A percentile compares a stretch with the other conserved stretches of the same genome.
phyloP scores from a whole-genome alignment of 2,888 invertebrate species.

The Andrena fulva region DNA sequence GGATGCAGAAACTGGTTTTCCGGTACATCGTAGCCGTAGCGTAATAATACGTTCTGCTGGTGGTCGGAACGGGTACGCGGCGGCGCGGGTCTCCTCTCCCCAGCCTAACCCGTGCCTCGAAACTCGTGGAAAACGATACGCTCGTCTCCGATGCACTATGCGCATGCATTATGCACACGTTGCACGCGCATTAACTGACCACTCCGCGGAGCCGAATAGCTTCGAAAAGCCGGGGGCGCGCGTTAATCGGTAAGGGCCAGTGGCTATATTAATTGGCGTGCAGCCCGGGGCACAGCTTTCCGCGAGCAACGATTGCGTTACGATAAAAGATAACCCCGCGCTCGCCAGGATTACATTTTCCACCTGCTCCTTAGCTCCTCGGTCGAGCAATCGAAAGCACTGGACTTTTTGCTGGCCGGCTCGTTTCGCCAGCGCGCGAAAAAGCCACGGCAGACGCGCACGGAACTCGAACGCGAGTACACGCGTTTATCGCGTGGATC shows the following conservation, averaged over 20 bases:
- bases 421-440: constrained; percentile 6
- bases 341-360: not conserved
- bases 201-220: not conserved
- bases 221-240: no score
- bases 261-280: not conserved
- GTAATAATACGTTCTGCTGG: constrained; percentile 42
- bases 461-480: constrained; percentile 26
- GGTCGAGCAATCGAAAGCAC: not conserved
- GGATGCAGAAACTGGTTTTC: constrained; percentile 57
- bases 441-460: constrained; percentile 1
- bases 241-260: not conserved
- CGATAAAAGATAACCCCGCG: constrained; percentile 22
- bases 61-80: constrained; percentile 31
- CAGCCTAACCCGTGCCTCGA: constrained; percentile 6
- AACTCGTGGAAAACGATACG: constrained; percentile 33
- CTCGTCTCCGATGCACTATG: not conserved
- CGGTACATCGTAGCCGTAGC: constrained; percentile 39
- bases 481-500: constrained; percentile 55
- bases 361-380: not conserved
- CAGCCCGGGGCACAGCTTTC: not conserved
- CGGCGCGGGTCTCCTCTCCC: no score
- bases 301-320: constrained; percentile 1
- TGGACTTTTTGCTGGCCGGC: not conserved
- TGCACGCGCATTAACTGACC: not conserved
- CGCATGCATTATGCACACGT: not conserved